phyloP scores from a whole-genome alignment of 2,888 invertebrate species.

The Tenthredo amoena region DNA sequence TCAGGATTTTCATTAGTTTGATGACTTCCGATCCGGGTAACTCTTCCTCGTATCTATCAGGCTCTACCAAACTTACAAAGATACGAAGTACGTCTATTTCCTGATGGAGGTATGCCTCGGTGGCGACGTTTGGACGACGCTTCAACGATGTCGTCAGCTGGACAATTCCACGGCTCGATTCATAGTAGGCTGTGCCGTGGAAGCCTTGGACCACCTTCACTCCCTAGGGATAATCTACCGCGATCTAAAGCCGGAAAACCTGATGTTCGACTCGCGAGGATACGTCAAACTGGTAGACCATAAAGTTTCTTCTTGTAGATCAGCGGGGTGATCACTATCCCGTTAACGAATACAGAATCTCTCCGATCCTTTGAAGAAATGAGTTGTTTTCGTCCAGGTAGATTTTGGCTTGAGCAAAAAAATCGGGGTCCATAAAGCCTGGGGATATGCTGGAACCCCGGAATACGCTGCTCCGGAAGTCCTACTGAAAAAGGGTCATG shows the following conservation, averaged over 20 bases:
- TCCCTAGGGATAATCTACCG: conserved; percentile 90
- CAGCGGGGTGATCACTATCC: not conserved
- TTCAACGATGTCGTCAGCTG: conserved; percentile 91
- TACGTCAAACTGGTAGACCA: conserved; percentile 90
- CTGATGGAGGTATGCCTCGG: conserved; percentile 97
- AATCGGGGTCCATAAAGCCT: not conserved
- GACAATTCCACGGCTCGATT: conserved; percentile 92
- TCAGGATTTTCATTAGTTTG: not conserved
- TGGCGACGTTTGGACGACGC: conserved; percentile 96
- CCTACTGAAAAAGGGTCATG: not conserved
- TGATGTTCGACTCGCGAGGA: conserved; percentile 91
- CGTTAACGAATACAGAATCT: not conserved
- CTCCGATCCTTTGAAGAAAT: conserved; percentile 84
- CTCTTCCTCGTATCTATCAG: not conserved
- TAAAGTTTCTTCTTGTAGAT: not conserved
- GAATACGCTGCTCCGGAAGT: not conserved
- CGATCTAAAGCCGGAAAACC: conserved; percentile 97
- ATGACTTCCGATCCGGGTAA: not conserved
- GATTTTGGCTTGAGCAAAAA: conserved; percentile 6
- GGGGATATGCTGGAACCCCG: not conserved
- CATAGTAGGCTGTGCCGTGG: conserved; percentile 94
- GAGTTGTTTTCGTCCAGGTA: not conserved
- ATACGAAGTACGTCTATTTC: conserved; percentile 95
- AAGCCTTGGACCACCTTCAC: conserved; percentile 95
- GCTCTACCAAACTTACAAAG: conserved; percentile 93